These are phyloP conservation scores for Syritta pipiens DNA, from an alignment of 2,888 invertebrate genomes.

Conservation along the genomic window DNA sequence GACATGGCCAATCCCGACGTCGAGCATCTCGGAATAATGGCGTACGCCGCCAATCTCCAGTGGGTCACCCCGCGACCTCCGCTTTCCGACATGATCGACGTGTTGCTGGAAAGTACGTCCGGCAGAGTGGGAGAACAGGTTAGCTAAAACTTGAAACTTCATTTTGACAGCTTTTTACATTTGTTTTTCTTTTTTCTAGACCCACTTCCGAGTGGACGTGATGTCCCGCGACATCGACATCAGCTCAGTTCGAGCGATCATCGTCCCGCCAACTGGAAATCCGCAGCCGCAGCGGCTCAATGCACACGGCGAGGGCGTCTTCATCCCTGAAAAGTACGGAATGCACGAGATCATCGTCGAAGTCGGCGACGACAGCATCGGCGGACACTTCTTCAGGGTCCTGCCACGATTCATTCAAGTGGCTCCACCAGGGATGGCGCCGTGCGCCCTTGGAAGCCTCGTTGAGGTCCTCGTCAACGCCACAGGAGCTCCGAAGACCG, in stretches of 20 bases:
- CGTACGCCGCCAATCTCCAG: constrained; percentile 95
- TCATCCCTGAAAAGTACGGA: constrained; percentile 93
- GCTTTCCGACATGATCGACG: constrained; percentile 89
- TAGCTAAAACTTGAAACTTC: constrained; percentile 74
- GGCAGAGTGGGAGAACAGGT: constrained; percentile 93
- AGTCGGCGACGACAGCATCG: constrained; percentile 82
- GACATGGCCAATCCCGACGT: constrained; percentile 97
- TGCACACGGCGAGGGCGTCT: constrained; percentile 88
- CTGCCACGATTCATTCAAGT: constrained; percentile 92
- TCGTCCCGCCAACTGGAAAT: constrained; percentile 88
- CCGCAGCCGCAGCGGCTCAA: constrained; percentile 84
- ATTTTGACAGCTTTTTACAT: not conserved
- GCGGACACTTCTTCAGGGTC: constrained; percentile 90
- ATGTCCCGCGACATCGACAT: constrained; percentile 85
- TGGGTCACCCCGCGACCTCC: constrained; percentile 93
- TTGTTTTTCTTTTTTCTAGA: constrained; percentile 80
- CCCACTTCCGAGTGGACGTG: constrained; percentile 88
- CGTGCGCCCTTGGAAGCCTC: constrained; percentile 95
- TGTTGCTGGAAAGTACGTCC: constrained; percentile 90
- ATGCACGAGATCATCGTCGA: constrained; percentile 91
- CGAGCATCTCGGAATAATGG: constrained; percentile 98
- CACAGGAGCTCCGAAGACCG: constrained; percentile 88
- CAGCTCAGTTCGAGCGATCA: constrained; percentile 86
- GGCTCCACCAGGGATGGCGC: constrained; percentile 95
- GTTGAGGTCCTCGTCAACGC: constrained; percentile 96